A percentile compares a stretch with the other conserved stretches of the same genome.
Evolutionary conservation across 2,797 vertebrate genomes (phyloP).

Genomic region (Phalloptychus januarius): DNA sequence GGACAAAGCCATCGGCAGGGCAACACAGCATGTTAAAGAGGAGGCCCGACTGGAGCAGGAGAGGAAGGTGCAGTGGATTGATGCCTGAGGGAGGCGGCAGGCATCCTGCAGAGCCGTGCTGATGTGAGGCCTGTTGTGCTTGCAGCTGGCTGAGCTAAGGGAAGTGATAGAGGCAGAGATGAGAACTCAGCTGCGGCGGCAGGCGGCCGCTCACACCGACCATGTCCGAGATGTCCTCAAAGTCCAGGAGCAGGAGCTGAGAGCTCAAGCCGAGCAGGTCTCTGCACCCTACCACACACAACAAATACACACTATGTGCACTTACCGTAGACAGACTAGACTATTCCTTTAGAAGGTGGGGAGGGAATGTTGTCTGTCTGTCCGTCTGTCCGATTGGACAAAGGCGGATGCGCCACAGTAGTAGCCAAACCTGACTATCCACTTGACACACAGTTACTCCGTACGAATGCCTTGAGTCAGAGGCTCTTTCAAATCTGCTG

Average conservation of each 20-base stretch:
- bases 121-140: neutral
- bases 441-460: no score
- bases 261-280: conserved; percentile 89
- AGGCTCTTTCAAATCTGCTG: no score
- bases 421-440: no score
- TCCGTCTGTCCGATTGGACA: neutral
- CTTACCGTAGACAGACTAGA: neutral
- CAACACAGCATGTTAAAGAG: conserved; percentile 83
- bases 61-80: conserved; percentile 82
- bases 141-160: conserved; percentile 87
- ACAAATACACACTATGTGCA: neutral
- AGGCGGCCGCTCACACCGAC: conserved; percentile 94
- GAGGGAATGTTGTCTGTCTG: no score
- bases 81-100: no score
- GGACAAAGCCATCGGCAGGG: conserved; percentile 83
- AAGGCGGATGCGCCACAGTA: neutral
- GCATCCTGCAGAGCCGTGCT: neutral
- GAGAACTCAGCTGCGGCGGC: conserved; percentile 95
- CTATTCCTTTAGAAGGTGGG: neutral
- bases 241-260: conserved; percentile 93
- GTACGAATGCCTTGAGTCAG: no score
- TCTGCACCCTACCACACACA: neutral
- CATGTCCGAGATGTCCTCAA: conserved; percentile 92
- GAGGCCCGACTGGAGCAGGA: conserved; percentile 88
- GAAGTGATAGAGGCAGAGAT: conserved; percentile 97